Conservation (phyloP, 2,888 invertebrate species). For the Chrysolina oricalcia region DNA sequence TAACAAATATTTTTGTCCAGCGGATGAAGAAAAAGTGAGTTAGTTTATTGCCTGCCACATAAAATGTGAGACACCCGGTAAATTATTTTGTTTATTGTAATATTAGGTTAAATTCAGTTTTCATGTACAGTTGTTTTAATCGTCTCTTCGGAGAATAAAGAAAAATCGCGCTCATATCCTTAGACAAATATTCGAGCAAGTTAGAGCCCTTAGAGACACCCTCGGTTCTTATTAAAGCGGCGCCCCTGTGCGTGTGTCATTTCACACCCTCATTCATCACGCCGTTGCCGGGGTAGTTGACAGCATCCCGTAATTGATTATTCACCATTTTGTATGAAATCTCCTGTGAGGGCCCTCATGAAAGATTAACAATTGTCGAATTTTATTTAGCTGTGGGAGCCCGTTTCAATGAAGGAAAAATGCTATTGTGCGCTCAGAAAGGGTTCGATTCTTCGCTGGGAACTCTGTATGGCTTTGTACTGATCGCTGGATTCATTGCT, state of each 20-base stretch:
- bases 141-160: too few species aligned
- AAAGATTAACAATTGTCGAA: slow-evolving; percentile 23
- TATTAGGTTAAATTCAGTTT: too few species aligned
- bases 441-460: background rate
- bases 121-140: too few species aligned
- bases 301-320: slow-evolving; percentile 59
- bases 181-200: background rate
- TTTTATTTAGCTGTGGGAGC: slow-evolving; percentile 25
- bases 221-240: background rate
- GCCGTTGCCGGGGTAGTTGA: slow-evolving; percentile 41
- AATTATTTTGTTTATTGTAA: too few species aligned
- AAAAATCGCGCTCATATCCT: background rate
- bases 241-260: slow-evolving; percentile 56
- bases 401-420: slow-evolving; percentile 10
- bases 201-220: background rate
- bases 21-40: too few species aligned
- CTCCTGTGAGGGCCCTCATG: slow-evolving; percentile 19
- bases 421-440: background rate
- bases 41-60: too few species aligned
- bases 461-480: background rate
- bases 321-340: slow-evolving; percentile 56
- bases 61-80: too few species aligned
- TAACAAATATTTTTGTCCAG: too few species aligned
- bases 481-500: background rate
- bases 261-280: slow-evolving; percentile 64